Evolutionary conservation across 2,113 vertebrate genomes (phyloP), one percentile per base, ranked within the genome.

Genomic region (Sinocyclocheilus maitianheensis): DNA sequence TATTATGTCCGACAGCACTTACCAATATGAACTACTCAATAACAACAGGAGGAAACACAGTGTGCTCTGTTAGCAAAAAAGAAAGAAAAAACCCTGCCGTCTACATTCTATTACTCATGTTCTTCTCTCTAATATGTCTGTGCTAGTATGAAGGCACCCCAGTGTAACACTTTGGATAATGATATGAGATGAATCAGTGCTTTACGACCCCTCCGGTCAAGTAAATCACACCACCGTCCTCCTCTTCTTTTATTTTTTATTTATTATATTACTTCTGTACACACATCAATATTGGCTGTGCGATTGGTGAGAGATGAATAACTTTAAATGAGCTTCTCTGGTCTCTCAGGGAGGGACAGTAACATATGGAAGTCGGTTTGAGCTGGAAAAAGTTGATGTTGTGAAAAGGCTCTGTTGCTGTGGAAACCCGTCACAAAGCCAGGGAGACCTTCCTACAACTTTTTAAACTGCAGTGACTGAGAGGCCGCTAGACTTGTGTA

Each of bases 1-100:
- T 92, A 94, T 95, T 94, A 94, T 90, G 92, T 93, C 93, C 91
- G 89, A 90, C 92, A 92, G 92, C 93, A 91, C 93, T 89, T 92
- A 91, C 91, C 91, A 92, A 93, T 92, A 94, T 93, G 91, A 94
- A 92, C 87, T 89, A 91, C 91, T 94, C 90, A 78, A 93, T 93
- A 94, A 91, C 90, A 91, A 92, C 92, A 88, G 89, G 91, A 89
- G 92, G 90, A 92, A 92, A 91, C 90, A 85, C 65, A 79, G 91
- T 92, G 90, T 90, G 89, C 91, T 92, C 91, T 88, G 90, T 88
- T 91, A 92, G 91, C 85, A 90, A 88, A 89, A 72, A 89, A 74
- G 10, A 3, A 37, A 58, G 3, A 58, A n/a, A 26, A 53, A 86
- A 22, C 9, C 2, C 40, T 46, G 13, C 75, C 51, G 67, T 63